These are phyloP conservation scores for Orchesella cincta DNA, from an alignment of 1,140 invertebrate genomes.

Conservation along the genomic window DNA sequence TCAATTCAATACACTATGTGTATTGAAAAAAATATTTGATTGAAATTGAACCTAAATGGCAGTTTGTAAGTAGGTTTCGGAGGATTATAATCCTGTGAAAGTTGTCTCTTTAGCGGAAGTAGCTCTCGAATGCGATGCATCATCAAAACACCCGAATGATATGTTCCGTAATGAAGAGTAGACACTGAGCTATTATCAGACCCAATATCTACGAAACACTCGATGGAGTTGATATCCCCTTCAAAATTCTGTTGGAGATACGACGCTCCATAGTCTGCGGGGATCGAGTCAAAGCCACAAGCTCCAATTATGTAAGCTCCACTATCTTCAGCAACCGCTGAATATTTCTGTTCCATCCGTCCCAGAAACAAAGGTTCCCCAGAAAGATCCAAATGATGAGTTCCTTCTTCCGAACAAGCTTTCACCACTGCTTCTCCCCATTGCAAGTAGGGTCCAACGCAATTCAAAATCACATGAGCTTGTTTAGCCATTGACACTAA, in stretches of 20 bases:
- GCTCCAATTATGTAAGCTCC: slow-evolving; percentile 81
- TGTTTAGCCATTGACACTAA: slow-evolving; percentile 73
- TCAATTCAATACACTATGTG: background rate
- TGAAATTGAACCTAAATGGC: slow-evolving; percentile 52
- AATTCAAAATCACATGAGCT: slow-evolving; percentile 77
- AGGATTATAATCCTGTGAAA: slow-evolving; percentile 66
- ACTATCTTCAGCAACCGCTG: slow-evolving; percentile 72
- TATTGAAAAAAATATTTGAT: background rate
- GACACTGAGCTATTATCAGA: slow-evolving; percentile 50
- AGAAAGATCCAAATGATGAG: slow-evolving; percentile 87
- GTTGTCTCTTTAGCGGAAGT: slow-evolving; percentile 63
- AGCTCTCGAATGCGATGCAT: slow-evolving; percentile 67
- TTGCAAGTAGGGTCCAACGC: slow-evolving; percentile 84
- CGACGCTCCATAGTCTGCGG: slow-evolving; percentile 77
- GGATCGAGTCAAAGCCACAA: slow-evolving; percentile 90
- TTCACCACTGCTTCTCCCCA: slow-evolving; percentile 86
- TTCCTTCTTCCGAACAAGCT: slow-evolving; percentile 76
- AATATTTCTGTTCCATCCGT: slow-evolving; percentile 76
- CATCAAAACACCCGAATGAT: slow-evolving; percentile 76
- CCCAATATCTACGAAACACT: background rate
- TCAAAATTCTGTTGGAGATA: slow-evolving; percentile 73
- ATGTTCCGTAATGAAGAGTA: slow-evolving; percentile 73
- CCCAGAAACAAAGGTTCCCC: slow-evolving; percentile 88
- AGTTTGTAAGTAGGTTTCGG: slow-evolving; percentile 54
- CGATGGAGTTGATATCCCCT: slow-evolving; percentile 50